phyloP scores from a whole-genome alignment of 2,113 vertebrate species.

The Mixornis gularis region DNA sequence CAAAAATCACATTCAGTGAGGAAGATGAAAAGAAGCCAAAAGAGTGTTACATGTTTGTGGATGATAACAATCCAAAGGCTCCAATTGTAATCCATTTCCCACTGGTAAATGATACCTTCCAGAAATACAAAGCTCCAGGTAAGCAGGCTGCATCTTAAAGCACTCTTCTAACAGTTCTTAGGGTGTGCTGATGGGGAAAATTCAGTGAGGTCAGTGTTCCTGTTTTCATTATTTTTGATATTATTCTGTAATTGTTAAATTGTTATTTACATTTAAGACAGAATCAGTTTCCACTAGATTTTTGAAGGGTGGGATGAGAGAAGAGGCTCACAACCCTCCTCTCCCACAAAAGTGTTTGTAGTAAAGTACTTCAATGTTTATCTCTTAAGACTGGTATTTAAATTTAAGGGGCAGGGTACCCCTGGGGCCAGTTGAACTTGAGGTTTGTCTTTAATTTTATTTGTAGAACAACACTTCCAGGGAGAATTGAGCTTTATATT shows the following conservation, averaged over 20 bases:
- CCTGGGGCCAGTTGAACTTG: not conserved
- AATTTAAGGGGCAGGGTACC: not conserved
- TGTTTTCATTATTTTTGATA: not conserved
- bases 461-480: not conserved
- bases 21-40: constrained; percentile 64
- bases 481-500: not conserved
- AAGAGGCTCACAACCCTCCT: not conserved
- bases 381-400: not conserved
- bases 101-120: constrained; percentile 74
- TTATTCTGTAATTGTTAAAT: not conserved
- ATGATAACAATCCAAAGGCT: constrained; percentile 51
- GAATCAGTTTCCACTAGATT: not conserved
- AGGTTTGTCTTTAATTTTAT: not conserved
- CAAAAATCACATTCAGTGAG: constrained; percentile 53
- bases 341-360: not conserved
- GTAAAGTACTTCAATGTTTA: not conserved
- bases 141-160: not conserved
- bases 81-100: constrained; percentile 78
- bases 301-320: not conserved
- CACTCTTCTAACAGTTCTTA: not conserved
- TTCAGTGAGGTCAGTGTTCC: not conserved
- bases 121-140: constrained; percentile 72
- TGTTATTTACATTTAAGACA: not conserved
- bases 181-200: not conserved
- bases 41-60: constrained; percentile 75